Evolutionary conservation across 1,140 invertebrate genomes (phyloP).

Genomic region (Drosophila paulistorum): DNA sequence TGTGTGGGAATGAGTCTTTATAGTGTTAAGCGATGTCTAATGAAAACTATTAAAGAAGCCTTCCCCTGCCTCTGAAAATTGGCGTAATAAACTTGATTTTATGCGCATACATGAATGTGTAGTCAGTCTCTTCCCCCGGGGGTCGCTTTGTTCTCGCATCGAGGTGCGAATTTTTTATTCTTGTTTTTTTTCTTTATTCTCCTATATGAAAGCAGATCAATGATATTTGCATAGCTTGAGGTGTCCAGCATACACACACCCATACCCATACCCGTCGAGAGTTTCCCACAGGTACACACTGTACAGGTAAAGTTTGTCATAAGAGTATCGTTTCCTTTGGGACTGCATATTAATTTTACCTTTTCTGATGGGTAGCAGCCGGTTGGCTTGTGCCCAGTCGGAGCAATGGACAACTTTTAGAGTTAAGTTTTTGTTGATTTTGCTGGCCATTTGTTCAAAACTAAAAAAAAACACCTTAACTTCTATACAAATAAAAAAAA

Average conservation of each 20-base stretch:
- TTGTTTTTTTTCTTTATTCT: constrained; percentile 12
- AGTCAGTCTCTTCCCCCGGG: constrained; percentile 9
- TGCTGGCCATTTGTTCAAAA: constrained; percentile 74
- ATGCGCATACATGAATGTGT: constrained; percentile 32
- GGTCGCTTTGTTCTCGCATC: constrained; percentile 55
- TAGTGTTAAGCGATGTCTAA: constrained; percentile 71
- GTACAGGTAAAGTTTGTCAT: constrained; percentile 6
- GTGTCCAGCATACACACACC: constrained; percentile 16
- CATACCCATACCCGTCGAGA: background rate
- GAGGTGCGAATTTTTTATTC: constrained; percentile 68
- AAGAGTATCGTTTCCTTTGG: constrained; percentile 23
- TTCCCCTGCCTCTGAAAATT: background rate
- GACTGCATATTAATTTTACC: constrained; percentile 36
- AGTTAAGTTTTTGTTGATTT: constrained; percentile 61
- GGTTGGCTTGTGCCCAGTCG: constrained; percentile 54
- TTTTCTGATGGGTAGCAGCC: constrained; percentile 55
- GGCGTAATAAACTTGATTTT: constrained; percentile 50
- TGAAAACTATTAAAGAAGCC: constrained; percentile 65
- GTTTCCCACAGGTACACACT: constrained; percentile 23
- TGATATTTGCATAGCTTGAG: constrained; percentile 67
- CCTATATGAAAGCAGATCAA: constrained; percentile 62
- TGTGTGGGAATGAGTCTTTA: constrained; percentile 30
- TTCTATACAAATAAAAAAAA: constrained; percentile 42
- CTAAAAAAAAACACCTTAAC: constrained; percentile 45
- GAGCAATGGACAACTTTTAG: constrained; percentile 32